A percentile compares a stretch with the other conserved stretches of the same genome.
These are phyloP conservation scores for Epinephelus moara DNA, from an alignment of 2,113 vertebrate species.

Conservation along the genomic window DNA sequence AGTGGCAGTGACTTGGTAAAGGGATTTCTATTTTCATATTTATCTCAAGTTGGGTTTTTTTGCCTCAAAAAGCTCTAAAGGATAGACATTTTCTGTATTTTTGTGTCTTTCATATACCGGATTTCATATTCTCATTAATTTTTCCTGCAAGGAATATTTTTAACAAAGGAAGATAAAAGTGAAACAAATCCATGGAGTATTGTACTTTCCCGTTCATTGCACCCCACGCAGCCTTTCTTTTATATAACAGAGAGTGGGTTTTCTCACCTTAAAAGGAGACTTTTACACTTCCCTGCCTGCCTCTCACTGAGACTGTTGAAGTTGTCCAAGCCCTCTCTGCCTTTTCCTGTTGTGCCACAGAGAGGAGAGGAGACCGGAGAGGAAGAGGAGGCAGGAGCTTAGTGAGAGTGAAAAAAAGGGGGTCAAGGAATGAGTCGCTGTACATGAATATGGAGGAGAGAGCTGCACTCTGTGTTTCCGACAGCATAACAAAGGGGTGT, in stretches of 20 bases:
- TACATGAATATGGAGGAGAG: constrained; percentile 58
- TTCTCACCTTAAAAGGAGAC: constrained; percentile 88
- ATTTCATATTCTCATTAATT: constrained; percentile 8
- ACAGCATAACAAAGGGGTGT: constrained; percentile 72
- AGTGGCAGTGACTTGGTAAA: constrained; percentile 58
- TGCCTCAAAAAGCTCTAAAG: constrained; percentile 9
- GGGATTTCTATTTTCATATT: constrained; percentile 57
- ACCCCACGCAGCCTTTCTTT: constrained; percentile 76
- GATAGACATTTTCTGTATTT: constrained; percentile 25
- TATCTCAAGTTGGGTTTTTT: constrained; percentile 9
- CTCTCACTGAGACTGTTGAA: constrained; percentile 64
- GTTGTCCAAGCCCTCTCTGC: constrained; percentile 65
- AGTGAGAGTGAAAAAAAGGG: constrained; percentile 41
- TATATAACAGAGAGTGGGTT: constrained; percentile 78
- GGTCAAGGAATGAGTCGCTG: constrained; percentile 48
- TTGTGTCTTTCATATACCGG: constrained; percentile 1
- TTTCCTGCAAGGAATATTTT: constrained; percentile 27
- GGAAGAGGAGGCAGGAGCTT: constrained; percentile 61
- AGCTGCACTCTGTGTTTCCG: constrained; percentile 34
- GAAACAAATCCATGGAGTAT: constrained; percentile 60
- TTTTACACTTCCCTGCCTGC: constrained; percentile 77
- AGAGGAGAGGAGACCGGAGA: constrained; percentile 47
- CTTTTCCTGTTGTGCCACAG: constrained; percentile 77
- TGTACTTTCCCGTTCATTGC: constrained; percentile 61
- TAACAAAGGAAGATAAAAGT: constrained; percentile 57